phyloP scores from a whole-genome alignment of 2,888 invertebrate species.

The Melanotus villosus region DNA sequence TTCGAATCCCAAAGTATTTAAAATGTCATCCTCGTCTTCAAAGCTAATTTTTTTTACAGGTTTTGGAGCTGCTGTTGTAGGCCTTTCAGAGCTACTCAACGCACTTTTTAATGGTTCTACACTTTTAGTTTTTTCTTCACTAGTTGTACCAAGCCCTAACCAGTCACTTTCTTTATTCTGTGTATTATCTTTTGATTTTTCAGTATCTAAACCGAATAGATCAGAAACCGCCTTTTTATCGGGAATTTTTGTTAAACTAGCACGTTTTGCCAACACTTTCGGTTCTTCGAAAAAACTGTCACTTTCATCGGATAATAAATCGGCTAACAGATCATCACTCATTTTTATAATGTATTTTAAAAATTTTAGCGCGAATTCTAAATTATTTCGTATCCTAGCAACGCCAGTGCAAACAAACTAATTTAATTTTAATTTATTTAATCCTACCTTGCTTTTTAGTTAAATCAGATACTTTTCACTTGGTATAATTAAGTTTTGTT shows the following conservation, averaged over 20 bases:
- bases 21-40: constrained; percentile 62
- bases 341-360: not conserved
- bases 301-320: constrained; percentile 78
- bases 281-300: constrained; percentile 82
- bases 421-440: not conserved
- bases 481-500: too few relatives aligned
- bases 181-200: constrained; percentile 48
- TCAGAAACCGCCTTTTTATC: constrained; percentile 61
- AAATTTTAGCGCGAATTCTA: not conserved
- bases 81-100: not conserved
- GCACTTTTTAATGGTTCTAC: constrained; percentile 36
- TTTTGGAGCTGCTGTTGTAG: constrained; percentile 28
- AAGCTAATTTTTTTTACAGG: constrained; percentile 59
- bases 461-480: too few relatives aligned
- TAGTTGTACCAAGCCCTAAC: constrained; percentile 56
- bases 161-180: constrained; percentile 60
- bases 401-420: not conserved
- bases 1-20: constrained; percentile 58
- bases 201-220: constrained; percentile 57
- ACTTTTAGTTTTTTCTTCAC: constrained; percentile 27
- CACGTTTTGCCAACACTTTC: constrained; percentile 59
- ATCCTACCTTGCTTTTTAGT: too few relatives aligned
- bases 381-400: constrained; percentile 1
- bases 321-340: constrained; percentile 55
- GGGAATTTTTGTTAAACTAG: constrained; percentile 56